phyloP scores from a whole-genome alignment of 2,113 vertebrate species.

The Alligator mississippiensis region DNA sequence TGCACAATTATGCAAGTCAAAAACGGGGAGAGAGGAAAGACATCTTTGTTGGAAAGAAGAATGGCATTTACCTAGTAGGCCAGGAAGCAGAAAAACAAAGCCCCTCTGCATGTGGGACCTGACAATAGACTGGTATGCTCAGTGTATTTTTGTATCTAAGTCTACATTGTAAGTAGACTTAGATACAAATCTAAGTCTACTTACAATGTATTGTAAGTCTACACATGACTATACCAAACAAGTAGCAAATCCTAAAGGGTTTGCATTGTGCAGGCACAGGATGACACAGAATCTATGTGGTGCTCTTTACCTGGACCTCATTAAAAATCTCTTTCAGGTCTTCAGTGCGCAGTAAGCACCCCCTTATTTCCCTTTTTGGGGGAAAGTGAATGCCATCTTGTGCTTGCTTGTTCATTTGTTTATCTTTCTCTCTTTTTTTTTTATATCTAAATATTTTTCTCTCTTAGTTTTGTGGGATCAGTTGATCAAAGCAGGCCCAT shows the following conservation, averaged over 20 bases:
- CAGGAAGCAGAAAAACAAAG: background rate
- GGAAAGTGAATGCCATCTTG: background rate
- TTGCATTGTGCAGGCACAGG: background rate
- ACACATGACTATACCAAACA: background rate
- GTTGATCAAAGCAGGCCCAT: background rate
- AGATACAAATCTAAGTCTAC: too few species aligned
- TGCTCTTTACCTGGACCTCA: background rate
- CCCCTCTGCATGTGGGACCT: background rate
- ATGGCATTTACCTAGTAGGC: background rate
- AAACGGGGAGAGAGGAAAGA: background rate
- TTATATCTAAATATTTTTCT: background rate
- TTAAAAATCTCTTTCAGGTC: background rate
- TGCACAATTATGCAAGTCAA: background rate
- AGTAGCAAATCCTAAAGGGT: background rate
- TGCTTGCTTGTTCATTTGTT: background rate
- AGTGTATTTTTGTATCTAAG: background rate
- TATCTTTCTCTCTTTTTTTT: background rate
- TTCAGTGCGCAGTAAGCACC: background rate
- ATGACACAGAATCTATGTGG: background rate
- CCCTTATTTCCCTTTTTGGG: background rate
- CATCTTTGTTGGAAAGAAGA: background rate
- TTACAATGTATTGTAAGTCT: background rate
- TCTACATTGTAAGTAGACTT: too few species aligned
- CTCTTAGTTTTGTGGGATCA: background rate
- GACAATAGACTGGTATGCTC: background rate